Percentiles rank a stretch among this genome's conserved stretches.
Evolutionary conservation across 2,797 vertebrate genomes (phyloP).

Genomic region (Oreortyx pictus): DNA sequence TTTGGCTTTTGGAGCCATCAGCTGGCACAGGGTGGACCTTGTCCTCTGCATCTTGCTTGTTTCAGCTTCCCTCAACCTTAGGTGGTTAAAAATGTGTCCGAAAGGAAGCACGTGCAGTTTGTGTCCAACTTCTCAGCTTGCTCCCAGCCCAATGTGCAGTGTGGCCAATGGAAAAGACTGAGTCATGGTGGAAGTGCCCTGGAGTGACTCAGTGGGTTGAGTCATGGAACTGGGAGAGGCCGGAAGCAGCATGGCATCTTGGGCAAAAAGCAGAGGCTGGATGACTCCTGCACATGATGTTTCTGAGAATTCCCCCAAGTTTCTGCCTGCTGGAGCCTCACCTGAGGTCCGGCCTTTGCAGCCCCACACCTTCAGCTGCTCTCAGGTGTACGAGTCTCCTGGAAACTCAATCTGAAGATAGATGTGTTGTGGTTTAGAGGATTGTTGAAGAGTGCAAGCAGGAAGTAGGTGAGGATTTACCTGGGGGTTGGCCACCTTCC

Average conservation of each 20-base stretch:
- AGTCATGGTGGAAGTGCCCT: background rate
- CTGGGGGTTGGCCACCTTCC: background rate
- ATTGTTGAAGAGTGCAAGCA: background rate
- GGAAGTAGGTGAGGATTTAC: background rate
- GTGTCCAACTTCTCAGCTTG: background rate
- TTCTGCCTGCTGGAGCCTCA: background rate
- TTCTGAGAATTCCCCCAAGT: background rate
- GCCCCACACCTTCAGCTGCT: background rate
- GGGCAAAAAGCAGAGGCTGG: background rate
- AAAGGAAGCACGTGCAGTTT: background rate
- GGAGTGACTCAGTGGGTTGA: background rate
- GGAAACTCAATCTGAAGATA: background rate
- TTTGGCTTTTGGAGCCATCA: background rate
- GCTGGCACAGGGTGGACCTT: background rate
- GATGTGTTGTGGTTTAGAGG: background rate
- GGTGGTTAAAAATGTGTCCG: background rate
- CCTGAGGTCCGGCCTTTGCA: background rate
- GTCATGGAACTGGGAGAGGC: background rate
- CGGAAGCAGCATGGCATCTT: background rate
- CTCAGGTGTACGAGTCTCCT: too few relatives aligned
- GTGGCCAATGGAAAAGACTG: background rate
- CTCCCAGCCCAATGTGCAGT: background rate
- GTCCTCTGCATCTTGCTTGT: background rate
- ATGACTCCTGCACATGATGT: background rate
- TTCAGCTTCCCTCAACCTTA: background rate